Base-by-base conservation (phyloP, 1,140 invertebrate genomes). In the Pseudomyrmex sp. region DNA sequence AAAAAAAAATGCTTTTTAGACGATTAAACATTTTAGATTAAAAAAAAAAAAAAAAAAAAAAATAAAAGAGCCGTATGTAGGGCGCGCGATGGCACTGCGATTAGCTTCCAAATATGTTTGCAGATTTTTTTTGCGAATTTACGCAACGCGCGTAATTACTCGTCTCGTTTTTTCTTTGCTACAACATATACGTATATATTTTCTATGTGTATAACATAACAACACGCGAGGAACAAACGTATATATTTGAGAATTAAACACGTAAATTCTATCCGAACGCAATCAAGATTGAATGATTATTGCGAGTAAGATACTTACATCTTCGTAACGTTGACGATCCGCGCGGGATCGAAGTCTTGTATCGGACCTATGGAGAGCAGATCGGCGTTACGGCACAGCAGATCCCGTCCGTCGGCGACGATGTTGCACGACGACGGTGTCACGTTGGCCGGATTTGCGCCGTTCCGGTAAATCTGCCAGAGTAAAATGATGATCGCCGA, bases 291-390 rank as follows among this genome's bases (percentile, higher is more conserved):
- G 35, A 35, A 35, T 35, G 5, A 35, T 35, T 35, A 35, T 7
- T 7, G 35, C 35, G 5, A 35, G 5, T 7, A 35, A 35, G 35
- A 35, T 35, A 68, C 92, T 93, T 80, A 92, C 92, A 93, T 87
- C 82, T 91, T 93, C 0, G 91, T 92, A 56, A 93, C 65, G 59
- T 93, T 93, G 46, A 65, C 23, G 44, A 88, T 59, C 15, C 70
- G 86, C 46, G 88, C 84, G n/a, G 82, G 69, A 62, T 74, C 65
- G 84, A 72, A 73, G 5, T 86, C 62, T 50, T 88, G 73, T 12
- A 89, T 82, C 56, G 85, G 79, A 44, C 85, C 74, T 69, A 92
- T 80, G 74, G 91, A 88, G 20, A 84, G 72, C 26, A 93, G 88
- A 20, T 88, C 87, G 68, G 88, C 89, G 23, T 87, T 85, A 46